Conservation (phyloP, 2,113 vertebrate species). For the Fulmarus glacialis region DNA sequence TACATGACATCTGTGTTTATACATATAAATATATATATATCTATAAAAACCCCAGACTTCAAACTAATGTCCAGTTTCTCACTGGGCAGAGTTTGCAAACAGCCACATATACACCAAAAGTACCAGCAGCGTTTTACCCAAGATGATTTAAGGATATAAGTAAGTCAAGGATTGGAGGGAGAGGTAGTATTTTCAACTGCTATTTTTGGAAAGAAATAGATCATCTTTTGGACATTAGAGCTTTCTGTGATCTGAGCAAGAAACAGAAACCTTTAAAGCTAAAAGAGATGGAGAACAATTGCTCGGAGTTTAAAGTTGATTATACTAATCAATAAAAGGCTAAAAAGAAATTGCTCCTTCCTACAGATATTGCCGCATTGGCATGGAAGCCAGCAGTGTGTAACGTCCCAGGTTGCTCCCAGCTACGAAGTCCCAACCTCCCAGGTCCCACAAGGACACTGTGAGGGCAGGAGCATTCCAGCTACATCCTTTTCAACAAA, state of each 20-base stretch:
- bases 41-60: neutral
- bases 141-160: neutral
- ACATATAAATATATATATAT: too few relatives aligned
- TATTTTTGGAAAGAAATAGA: neutral
- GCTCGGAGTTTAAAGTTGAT: neutral
- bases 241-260: neutral
- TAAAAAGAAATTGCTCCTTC: neutral
- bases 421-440: neutral
- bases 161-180: neutral
- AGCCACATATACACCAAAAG: neutral
- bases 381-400: neutral
- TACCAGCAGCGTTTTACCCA: neutral
- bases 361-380: neutral
- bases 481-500: neutral
- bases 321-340: neutral
- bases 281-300: neutral
- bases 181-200: neutral
- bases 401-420: neutral
- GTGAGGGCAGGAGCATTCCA: neutral
- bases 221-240: neutral
- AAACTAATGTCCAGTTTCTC: neutral
- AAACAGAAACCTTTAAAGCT: neutral
- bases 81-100: neutral
- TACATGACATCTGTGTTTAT: fast-evolving
- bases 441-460: neutral